phyloP scores from a whole-genome alignment of 2,888 invertebrate species.

The Pristionchus arcanus region DNA sequence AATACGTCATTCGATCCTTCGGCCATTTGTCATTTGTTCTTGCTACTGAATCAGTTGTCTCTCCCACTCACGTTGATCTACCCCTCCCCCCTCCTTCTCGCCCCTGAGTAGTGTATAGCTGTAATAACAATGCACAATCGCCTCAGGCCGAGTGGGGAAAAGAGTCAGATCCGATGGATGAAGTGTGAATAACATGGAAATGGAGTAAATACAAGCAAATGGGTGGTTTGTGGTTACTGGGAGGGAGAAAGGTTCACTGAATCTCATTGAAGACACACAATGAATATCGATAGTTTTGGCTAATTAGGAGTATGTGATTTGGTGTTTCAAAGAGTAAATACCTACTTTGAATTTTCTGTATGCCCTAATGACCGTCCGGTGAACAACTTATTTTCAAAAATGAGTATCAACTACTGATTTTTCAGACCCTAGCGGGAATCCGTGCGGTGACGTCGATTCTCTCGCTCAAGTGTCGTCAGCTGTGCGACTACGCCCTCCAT shows the following conservation, averaged over 20 bases:
- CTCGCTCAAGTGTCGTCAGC: conserved; percentile 82
- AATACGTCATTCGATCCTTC: background rate
- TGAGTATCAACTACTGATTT: background rate
- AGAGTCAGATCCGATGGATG: background rate
- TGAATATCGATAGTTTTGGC: too few relatives aligned
- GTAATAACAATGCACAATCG: conserved; percentile 35
- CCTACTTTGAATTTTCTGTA: too few relatives aligned
- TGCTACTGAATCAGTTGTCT: conserved; percentile 14
- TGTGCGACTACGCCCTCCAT: conserved; percentile 81
- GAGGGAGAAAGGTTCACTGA: background rate
- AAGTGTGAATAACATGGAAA: background rate
- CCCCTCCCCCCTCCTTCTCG: background rate
- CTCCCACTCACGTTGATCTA: background rate
- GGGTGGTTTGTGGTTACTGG: background rate
- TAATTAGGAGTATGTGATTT: background rate
- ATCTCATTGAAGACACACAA: background rate
- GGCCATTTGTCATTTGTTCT: conserved; percentile 12
- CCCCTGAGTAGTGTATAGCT: conserved; percentile 8
- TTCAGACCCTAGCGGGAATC: conserved; percentile 81
- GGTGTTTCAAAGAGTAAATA: background rate
- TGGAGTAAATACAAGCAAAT: background rate
- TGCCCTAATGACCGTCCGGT: too few relatives aligned
- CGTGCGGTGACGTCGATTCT: conserved; percentile 81
- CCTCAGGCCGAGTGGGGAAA: background rate
- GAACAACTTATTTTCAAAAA: too few relatives aligned